Conservation (phyloP, 2,113 vertebrate genomes). For the Bubo blakistoni region DNA sequence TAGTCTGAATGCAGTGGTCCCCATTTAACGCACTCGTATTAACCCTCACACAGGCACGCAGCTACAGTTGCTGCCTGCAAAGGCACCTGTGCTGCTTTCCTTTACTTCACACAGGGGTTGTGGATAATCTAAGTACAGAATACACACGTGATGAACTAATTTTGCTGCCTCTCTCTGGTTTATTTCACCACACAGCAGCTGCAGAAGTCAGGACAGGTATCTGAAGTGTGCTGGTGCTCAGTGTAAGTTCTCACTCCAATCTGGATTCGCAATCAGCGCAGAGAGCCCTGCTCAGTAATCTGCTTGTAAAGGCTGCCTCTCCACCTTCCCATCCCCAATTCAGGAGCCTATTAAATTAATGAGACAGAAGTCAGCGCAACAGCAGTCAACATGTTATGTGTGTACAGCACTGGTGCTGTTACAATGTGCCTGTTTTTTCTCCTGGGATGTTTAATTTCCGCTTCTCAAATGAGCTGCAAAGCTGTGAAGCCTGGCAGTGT, state of each 20-base stretch:
- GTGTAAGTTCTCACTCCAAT: neutral
- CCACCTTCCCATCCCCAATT: conserved; percentile 60
- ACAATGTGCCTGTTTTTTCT: conserved; percentile 81
- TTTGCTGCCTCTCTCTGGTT: neutral
- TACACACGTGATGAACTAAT: neutral
- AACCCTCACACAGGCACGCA: neutral
- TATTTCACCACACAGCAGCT: neutral
- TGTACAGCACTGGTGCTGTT: conserved; percentile 73
- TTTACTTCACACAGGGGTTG: neutral
- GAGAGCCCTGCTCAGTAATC: conserved; percentile 45
- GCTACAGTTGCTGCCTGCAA: neutral
- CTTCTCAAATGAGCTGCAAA: conserved; percentile 90
- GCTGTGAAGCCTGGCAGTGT: conserved; percentile 83
- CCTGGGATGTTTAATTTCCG: conserved; percentile 91
- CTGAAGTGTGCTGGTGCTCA: neutral
- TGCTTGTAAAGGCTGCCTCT: conserved; percentile 65
- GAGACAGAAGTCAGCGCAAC: conserved; percentile 79
- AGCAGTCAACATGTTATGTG: conserved; percentile 77
- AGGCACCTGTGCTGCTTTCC: neutral
- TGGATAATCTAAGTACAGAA: neutral
- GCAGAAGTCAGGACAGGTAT: neutral
- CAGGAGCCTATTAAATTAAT: conserved; percentile 88
- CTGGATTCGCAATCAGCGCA: neutral
- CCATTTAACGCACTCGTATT: neutral
- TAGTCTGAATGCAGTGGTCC: neutral